Conservation (phyloP, 92 coral and sea anemone species). For the Porites divaricata region DNA sequence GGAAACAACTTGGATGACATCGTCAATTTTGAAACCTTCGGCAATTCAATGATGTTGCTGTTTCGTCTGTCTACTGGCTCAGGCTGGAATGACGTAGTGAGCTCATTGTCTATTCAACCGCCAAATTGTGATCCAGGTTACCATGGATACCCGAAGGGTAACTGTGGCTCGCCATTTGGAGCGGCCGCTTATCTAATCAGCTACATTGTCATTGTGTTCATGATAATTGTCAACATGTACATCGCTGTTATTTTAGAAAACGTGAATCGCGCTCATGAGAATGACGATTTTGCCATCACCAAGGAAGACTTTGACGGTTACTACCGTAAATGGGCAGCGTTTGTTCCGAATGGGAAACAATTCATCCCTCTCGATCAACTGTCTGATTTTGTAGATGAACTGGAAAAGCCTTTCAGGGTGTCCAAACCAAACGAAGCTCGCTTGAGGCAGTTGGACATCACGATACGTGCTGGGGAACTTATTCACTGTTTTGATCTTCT, state of each 20-base stretch:
- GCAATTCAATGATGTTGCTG: conserved; percentile 82
- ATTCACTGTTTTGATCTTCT: conserved; percentile 94
- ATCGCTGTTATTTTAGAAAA: conserved; percentile 94
- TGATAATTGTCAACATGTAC: conserved; percentile 95
- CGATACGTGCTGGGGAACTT: conserved; percentile 88
- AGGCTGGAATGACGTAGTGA: conserved; percentile 93
- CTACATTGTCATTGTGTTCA: conserved; percentile 78
- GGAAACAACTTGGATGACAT: conserved; percentile 84
- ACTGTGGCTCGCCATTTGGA: conserved; percentile 86
- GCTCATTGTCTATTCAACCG: conserved; percentile 78
- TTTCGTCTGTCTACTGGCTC: conserved; percentile 90
- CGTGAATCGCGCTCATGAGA: conserved; percentile 90
- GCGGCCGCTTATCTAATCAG: conserved; percentile 77
- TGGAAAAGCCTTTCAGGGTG: conserved; percentile 85
- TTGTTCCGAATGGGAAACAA: conserved; percentile 87
- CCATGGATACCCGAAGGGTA: conserved; percentile 73
- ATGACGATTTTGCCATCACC: conserved; percentile 86
- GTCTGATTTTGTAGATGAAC: conserved; percentile 81
- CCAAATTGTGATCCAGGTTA: conserved; percentile 85
- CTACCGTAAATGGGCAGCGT: conserved; percentile 86
- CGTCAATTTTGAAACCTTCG: conserved; percentile 91
- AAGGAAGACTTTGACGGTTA: conserved; percentile 89
- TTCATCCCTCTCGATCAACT: conserved; percentile 78
- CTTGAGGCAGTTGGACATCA: conserved; percentile 73
- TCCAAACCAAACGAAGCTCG: conserved; percentile 67